Evolutionary conservation across 2,888 invertebrate species (phyloP), one percentile per base, ranked within the genome.

Genomic region (Yponomeuta evonymella): DNA sequence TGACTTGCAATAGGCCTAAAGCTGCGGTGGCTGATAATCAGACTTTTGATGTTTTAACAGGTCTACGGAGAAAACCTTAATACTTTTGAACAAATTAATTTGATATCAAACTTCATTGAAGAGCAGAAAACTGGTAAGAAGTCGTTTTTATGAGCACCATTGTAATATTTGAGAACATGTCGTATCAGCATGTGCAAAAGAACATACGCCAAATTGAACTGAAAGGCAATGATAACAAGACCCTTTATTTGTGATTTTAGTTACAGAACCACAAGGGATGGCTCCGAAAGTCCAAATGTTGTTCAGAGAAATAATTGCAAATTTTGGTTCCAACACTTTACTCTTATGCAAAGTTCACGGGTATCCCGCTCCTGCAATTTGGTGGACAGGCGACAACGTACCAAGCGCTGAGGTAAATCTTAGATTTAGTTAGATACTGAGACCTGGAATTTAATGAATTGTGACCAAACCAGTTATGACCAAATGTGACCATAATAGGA

Each of bases 201-300:
- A 8, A 43, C 8, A 43, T 8, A 43, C 8, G 43, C 43, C 43
- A 43, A 43, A 8, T 43, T 43, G 43, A 43, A 43, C 36, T 36
- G 36, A 36, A 36, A 36, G 2, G 36, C 36, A 36, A 36, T 36
- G 36, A 36, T 36, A 36, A 8, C 43, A 62, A 10, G 23, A 62
- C n/a, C 5, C 10, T 68, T 29, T 48, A 11, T 48, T 6, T 30
- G 29, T 68, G 48, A 48, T 70, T 63, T 62, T 15, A 63, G 63
- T 63, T 29, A 43, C 12, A 36, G 9, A 62, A 1, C 33, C 63
- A 8, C n/a, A 70, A 43, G 43, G 63, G 63, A 62, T 23, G 4
- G n/a, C 36, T n/a, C 70, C 70, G 10, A 36, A 15, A 23, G 63
- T 63, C 15, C 62, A 70, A 33, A 70, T 70, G n/a, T 23, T 70